These are phyloP conservation scores for Cenopis cana DNA, from an alignment of 2,888 invertebrate genomes.

Conservation along the genomic window DNA sequence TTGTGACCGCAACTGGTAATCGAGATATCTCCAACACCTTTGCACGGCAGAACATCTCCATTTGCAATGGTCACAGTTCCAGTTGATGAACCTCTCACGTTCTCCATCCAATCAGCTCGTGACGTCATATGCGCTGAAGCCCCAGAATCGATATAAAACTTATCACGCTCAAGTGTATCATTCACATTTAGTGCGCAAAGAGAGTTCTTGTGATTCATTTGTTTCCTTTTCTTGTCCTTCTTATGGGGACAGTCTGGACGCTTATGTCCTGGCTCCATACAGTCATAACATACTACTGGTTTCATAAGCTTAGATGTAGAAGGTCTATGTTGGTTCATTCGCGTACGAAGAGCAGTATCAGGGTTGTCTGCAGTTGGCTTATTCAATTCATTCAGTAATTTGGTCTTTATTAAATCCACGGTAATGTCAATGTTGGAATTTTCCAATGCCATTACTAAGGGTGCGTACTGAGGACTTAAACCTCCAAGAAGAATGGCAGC, in stretches of 20 bases:
- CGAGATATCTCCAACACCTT: background rate
- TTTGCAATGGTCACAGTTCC: slow-evolving; percentile 1
- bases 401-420: background rate
- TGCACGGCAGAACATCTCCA: background rate
- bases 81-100: background rate
- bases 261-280: too few species aligned
- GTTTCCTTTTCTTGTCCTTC: background rate
- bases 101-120: background rate
- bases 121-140: background rate
- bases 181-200: background rate
- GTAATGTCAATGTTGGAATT: slow-evolving; percentile 2
- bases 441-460: slow-evolving; percentile 8
- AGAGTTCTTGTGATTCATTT: background rate
- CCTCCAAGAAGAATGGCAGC: background rate
- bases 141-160: background rate
- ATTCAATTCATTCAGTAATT: background rate
- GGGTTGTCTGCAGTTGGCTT: background rate
- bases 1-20: background rate
- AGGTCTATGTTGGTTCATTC: background rate
- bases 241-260: background rate
- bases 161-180: too few species aligned
- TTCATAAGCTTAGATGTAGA: too few species aligned
- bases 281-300: too few species aligned
- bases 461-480: background rate
- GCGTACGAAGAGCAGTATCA: background rate